Evolutionary conservation across 1,140 invertebrate species (phyloP), one percentile per base, ranked within the genome.

Genomic region (Augochlora pura): DNA sequence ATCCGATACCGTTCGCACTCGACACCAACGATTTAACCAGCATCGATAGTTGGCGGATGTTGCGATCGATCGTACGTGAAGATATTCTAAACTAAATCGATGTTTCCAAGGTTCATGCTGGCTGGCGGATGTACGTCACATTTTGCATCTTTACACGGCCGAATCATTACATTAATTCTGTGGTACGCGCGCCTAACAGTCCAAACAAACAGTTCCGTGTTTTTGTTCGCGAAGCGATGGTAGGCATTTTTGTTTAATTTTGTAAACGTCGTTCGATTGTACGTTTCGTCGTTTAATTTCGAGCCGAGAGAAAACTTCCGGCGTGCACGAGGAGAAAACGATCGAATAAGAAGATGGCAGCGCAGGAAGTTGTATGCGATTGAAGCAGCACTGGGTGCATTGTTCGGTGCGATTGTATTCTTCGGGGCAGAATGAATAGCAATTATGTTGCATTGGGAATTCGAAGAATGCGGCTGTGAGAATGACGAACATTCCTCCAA

Each of bases 1-100:
- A 23, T 65, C 39, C 71, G 70, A 52, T 46, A 27, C 52, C n/a
- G 7, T 42, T 42, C 7, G 21, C 8, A 27, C 27, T 6, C 25
- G 49, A 64, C 42, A 3, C 18, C n/a, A 59, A 65, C 62, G 65
- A 46, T 10, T 57, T 25, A 65, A 38, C 59, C 57, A 79, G 67
- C 63, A 67, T 74, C 81, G 52, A 71, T 67, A 62, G 62, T 68
- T 84, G 42, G 66, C 81, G 81, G 72, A 82, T 73, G 73, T 81
- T 63, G 77, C 81, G 25, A 83, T 81, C 54, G 59, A 68, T 78
- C 21, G 77, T 86, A 87, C 86, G 86, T 87, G 86, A 87, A 27
- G 80, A 84, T 80, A 83, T 83, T 86, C 62, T 57, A 80, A 86
- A 87, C 84, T 69, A 70, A 74, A 64, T 77, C 62, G 59, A 59